phyloP scores from a whole-genome alignment of 2,797 vertebrate species.

The Pseudochaenichthys georgianus region DNA sequence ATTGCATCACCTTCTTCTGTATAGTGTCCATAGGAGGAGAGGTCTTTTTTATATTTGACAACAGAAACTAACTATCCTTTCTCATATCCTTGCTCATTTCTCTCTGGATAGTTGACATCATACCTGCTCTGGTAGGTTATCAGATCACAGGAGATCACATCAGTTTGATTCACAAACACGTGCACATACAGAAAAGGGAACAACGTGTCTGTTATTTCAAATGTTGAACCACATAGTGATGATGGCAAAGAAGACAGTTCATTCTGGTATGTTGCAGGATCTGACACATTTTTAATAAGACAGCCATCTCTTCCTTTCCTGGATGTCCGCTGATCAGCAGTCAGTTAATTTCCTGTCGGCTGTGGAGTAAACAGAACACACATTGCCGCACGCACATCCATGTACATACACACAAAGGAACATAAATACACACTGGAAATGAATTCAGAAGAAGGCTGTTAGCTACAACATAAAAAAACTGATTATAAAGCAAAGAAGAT shows the following conservation, averaged over 20 bases:
- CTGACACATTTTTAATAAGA: slow-evolving; percentile 72
- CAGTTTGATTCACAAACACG: slow-evolving; percentile 23
- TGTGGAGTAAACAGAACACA: slow-evolving; percentile 39
- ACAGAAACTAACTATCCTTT: slow-evolving; percentile 3
- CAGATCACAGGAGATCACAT: slow-evolving; percentile 46
- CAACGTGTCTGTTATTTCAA: slow-evolving; percentile 10
- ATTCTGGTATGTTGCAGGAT: slow-evolving; percentile 25
- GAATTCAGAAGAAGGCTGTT: slow-evolving; percentile 18
- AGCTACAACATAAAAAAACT: slow-evolving; percentile 20
- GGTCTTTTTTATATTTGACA: slow-evolving; percentile 4
- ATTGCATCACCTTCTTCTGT: background rate
- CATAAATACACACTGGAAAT: slow-evolving; percentile 27
- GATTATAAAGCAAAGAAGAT: background rate
- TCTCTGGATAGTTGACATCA: slow-evolving; percentile 32
- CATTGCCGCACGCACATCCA: background rate
- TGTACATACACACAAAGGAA: background rate
- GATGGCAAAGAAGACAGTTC: slow-evolving; percentile 20
- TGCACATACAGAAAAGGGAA: background rate
- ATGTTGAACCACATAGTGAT: slow-evolving; percentile 12
- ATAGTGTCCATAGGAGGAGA: background rate
- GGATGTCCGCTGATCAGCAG: slow-evolving; percentile 59
- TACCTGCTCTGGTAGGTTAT: slow-evolving; percentile 35
- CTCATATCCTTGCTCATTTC: slow-evolving; percentile 10
- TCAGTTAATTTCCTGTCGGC: slow-evolving; percentile 74
- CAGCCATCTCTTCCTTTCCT: slow-evolving; percentile 51